Base-by-base conservation (phyloP, 2,888 invertebrate species). In the Standfussiana lucernea region DNA sequence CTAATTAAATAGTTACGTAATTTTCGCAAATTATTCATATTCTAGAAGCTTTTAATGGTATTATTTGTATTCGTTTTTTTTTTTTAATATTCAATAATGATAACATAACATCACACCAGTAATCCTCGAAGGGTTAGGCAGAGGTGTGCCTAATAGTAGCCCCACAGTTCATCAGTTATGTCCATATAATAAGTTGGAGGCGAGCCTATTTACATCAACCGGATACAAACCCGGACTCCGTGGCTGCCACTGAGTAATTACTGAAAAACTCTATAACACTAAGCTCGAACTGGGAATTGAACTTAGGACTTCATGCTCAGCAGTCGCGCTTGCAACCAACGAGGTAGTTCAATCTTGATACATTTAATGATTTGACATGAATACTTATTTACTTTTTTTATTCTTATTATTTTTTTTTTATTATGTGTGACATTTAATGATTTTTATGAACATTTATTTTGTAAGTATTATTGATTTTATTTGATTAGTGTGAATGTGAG, bases 1-100 rank as follows among this genome's bases (percentile, higher is more conserved):
- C 56, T n/a, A 74, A 80, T 80, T 67, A 67, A 61, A 21, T 35
- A 62, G 0, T 62, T 64, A 68, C 28, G 45, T 68, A 81, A 75
- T 68, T 75, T 56, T 53, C 5, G 24, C 75, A 28, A 56, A 68
- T 67, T 13, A 50, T 37, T 68, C 35, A 53, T 53, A 64, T 56
- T 35, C 65, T 4, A 79, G 59, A 50, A 61, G 40, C n/a, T 71
- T 79, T 37, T 69, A 24, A 32, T 32, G 10, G 18, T 78, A 5
- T 50, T 50, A 24, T 32, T 53, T 69, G 0, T 28, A 28, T 45
- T 32, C 7, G 32, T 45, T 2, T 42, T 18, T 35, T 45, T 35
- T 5, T 53, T 37, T 32, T 28, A 40, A 32, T 15, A 42, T 42
- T 42, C 6, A 10, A 40, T 53, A 24, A 3, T 37, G 37, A 37